These are phyloP conservation scores for Cyprinodon variegatus DNA, from an alignment of 2,113 vertebrate genomes.

Conservation along the genomic window DNA sequence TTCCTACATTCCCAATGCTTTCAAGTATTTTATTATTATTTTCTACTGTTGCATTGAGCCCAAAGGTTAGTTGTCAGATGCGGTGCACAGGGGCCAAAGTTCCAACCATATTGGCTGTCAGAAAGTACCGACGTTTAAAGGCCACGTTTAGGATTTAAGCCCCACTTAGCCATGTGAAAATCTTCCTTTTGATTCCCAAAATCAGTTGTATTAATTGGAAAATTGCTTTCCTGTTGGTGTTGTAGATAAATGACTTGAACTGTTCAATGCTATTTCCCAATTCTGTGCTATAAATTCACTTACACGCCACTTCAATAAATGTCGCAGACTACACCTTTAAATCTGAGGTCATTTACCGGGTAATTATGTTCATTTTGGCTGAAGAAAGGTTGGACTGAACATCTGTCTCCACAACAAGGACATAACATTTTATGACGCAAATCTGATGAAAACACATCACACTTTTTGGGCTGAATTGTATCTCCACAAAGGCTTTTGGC, in stretches of 20 bases:
- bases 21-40: slow-evolving; percentile 1
- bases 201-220: not conserved
- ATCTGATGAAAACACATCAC: not conserved
- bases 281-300: not conserved
- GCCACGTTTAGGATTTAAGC: not conserved
- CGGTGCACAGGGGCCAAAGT: not conserved
- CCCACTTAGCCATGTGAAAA: not conserved
- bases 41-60: slow-evolving; percentile 9
- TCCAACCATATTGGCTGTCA: not conserved
- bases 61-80: not conserved
- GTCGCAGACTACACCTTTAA: not conserved
- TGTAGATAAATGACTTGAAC: not conserved
- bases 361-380: not conserved
- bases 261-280: not conserved
- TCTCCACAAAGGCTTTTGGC: not conserved
- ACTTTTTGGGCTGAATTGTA: not conserved
- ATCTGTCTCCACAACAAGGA: not conserved
- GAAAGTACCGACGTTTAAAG: not conserved
- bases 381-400: not conserved
- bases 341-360: not conserved
- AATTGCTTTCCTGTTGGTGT: not conserved
- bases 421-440: not conserved
- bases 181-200: not conserved
- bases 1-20: not conserved
- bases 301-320: not conserved